Percentiles rank a stretch among this genome's conserved stretches.
phyloP scores from a whole-genome alignment of 2,888 invertebrate species.

The Melinopterus prodromus region DNA sequence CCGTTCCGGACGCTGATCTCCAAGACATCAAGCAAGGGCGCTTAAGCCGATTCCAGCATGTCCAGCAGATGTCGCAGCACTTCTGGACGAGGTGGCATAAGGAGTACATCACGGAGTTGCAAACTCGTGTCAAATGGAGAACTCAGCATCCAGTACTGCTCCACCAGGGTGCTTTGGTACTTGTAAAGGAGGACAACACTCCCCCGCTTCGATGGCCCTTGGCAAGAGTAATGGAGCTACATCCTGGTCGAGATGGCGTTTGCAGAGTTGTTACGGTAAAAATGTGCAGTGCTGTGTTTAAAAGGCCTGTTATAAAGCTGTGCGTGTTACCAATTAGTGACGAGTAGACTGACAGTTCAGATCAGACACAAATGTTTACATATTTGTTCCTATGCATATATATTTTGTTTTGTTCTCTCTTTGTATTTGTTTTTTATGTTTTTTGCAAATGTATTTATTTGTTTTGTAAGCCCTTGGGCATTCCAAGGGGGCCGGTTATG shows the following conservation, averaged over 20 bases:
- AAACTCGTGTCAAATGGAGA: neutral
- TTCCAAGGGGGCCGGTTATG: neutral
- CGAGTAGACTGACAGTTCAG: neutral
- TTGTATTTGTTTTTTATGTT: neutral
- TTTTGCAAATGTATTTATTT: neutral
- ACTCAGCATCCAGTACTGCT: neutral
- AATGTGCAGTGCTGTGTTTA: neutral
- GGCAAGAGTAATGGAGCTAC: conserved; percentile 4
- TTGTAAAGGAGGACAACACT: neutral
- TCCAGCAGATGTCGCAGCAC: neutral
- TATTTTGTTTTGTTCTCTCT: neutral
- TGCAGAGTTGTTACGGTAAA: neutral
- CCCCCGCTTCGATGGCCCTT: neutral
- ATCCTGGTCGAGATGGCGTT: neutral
- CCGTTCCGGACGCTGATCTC: conserved; percentile 4
- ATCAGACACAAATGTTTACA: neutral
- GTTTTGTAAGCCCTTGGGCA: neutral
- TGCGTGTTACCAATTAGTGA: neutral
- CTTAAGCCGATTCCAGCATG: neutral
- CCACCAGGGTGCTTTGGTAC: neutral
- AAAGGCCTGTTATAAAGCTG: neutral
- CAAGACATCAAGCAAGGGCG: neutral
- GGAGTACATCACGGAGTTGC: conserved; percentile 4
- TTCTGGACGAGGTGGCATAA: neutral
- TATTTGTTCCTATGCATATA: neutral